Evolutionary conservation across 2,888 invertebrate genomes (phyloP).

Genomic region (Oscheius sp.): DNA sequence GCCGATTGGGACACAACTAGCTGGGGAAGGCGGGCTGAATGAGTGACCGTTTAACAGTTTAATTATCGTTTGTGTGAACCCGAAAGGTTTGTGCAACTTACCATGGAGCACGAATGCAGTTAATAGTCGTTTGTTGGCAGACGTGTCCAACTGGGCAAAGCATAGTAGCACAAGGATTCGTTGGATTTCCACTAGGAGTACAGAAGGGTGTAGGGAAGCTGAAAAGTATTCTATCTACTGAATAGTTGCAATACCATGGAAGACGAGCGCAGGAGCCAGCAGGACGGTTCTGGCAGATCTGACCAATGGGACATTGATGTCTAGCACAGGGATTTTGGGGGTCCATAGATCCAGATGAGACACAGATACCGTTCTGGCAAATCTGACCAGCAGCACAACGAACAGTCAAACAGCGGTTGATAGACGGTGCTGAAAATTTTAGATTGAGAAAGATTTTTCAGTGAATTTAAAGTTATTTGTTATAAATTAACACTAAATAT

Average conservation of each 20-base stretch:
- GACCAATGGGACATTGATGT: background rate
- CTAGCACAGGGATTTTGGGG: constrained; percentile 5
- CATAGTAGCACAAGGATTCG: background rate
- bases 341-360: too few relatives aligned
- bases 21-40: too few relatives aligned
- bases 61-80: too few relatives aligned
- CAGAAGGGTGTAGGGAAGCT: too few relatives aligned
- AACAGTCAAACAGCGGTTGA: background rate
- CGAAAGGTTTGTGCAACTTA: too few relatives aligned
- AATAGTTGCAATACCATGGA: background rate
- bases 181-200: background rate
- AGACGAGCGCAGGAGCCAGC: background rate
- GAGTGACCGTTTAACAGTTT: too few relatives aligned
- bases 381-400: constrained; percentile 1
- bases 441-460: too few relatives aligned
- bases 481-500: too few relatives aligned
- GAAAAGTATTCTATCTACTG: background rate
- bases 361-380: background rate
- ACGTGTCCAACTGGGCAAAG: background rate
- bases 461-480: too few relatives aligned
- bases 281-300: background rate
- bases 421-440: background rate
- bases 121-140: background rate
- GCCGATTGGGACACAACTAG: background rate
- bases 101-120: constrained; percentile 11